Evolutionary conservation across 2,113 vertebrate genomes (phyloP), one percentile per base, ranked within the genome.

Genomic region (Geococcyx californianus): DNA sequence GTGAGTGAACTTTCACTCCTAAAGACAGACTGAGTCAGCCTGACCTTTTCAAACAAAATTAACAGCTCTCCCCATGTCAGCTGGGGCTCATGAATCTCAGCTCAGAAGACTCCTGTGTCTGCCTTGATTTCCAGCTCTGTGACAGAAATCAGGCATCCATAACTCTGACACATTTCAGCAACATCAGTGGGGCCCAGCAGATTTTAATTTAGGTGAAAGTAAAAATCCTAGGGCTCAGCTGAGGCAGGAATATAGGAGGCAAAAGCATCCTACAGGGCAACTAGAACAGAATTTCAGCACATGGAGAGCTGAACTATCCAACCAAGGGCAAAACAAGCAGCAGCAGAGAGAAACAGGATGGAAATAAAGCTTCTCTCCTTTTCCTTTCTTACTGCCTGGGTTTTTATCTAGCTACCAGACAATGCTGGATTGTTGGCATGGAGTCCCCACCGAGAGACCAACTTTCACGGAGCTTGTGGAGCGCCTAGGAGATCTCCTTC

Each of bases 361-460:
- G n/a, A 52, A 93, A 13, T 28, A 70, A 59, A 92, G 21, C 21
- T 67, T 9, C 28, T 14, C 7, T 16, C 14, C 21, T 80, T 55
- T 28, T 16, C 26, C 51, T 45, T 10, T 28, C 82, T 29, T 73
- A 63, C 70, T 15, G 9, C 16, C 31, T 44, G 24, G 45, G 1
- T 28, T 34, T 38, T 60, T 33, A 8, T 45, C 4, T n/a, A 98
- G 97, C 68, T 99, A 99, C 95, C 98, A 99, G 97, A 99, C 99
- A 40, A 99, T 99, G 99, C 96, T 99, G 97, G 98, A 99, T 64
- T 99, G 99, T 87, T 99, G 99, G 99, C 98, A 99, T 2, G 98
- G 99, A 3, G 98, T 98, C 9, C 97, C 98, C 25, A 97, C 96
- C 13, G 97, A 99, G 73, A 97, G 99, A 40, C 99, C 99, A 0